A percentile compares a stretch with the other conserved stretches of the same genome.
Conservation (phyloP, 1,140 invertebrate genomes). For the Diachasmimorpha longicaudata region DNA sequence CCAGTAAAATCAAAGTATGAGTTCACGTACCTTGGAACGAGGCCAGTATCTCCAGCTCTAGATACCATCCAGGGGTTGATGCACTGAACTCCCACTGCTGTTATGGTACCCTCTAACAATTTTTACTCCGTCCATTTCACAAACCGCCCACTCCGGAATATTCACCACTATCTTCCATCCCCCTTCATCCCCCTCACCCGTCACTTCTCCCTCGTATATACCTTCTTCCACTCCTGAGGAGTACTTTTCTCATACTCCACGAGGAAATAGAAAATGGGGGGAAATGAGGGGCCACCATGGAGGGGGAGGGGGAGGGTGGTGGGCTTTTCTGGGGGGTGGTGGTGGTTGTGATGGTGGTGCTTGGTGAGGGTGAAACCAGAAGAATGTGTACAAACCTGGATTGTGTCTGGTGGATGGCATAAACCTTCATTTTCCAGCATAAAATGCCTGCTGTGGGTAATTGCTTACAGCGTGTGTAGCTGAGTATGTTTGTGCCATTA, state of each 20-base stretch:
- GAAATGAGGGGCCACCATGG: not conserved
- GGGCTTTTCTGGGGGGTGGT: no score
- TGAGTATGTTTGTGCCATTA: not conserved
- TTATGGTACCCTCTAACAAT: not conserved
- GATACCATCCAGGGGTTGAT: not conserved
- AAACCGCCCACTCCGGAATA: not conserved
- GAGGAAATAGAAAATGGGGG: not conserved
- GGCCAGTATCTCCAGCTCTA: not conserved
- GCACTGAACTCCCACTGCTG: not conserved
- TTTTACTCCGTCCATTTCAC: not conserved
- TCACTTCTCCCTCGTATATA: not conserved
- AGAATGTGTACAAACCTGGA: no score
- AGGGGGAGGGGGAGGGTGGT: no score
- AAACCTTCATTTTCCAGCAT: constrained; percentile 25
- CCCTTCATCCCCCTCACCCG: not conserved
- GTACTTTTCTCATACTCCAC: not conserved
- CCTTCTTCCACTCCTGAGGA: not conserved
- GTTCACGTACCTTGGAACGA: not conserved
- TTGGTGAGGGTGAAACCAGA: no score
- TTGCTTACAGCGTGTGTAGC: not conserved
- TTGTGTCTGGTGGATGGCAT: not conserved
- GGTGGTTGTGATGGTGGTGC: no score
- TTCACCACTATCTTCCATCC: not conserved
- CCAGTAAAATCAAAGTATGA: constrained; percentile 5
- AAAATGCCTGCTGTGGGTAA: constrained; percentile 26